Evolutionary conservation across 92 coral and sea anemone genomes (phyloP), one percentile per base, ranked within the genome.

Genomic region (Isaurus tuberculatus): DNA sequence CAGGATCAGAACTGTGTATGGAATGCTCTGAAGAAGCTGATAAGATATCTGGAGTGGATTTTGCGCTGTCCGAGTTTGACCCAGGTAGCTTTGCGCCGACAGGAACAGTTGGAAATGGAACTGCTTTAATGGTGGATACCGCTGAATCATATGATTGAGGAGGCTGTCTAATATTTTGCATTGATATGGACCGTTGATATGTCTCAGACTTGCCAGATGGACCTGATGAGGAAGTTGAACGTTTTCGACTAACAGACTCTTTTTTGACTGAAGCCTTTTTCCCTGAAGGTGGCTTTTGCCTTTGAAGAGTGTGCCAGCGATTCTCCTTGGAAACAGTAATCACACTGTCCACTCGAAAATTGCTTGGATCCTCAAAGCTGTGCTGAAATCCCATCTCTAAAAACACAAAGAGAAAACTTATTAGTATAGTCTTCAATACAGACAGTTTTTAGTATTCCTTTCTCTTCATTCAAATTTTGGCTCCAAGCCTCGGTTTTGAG

Each of bases 301-400:
- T 85, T 86, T 92, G 94, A 22, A 94, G 89, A 37, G 93, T 92
- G 83, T 87, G 85, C 87, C 93, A 92, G 79, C 92, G 91, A 64
- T 91, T 92, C 65, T 97, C 99, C 77, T 93, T 94, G 49, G 98
- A 91, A 14, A 97, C 94, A 28, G 99, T 70, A 32, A 97, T 97
- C 6, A 97, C 93, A 78, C 99, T 93, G 88, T 97, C 99, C 33
- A 94, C 94, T 34, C 84, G 86, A 83, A 88, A 87, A 65, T 66
- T 90, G 25, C 89, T 79, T 27, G 97, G 94, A 42, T 90, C 94
- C 69, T 97, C 99, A 58, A 75, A 88, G 68, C 90, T 91, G 65
- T 90, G 85, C 33, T 85, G 85, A 88, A 93, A 66, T 17, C 95
- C 93, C 64, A 92, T 68, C 30, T 97, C 99, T 95, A 82, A 11